A percentile compares a stretch with the other conserved stretches of the same genome.
Evolutionary conservation across 2,888 invertebrate genomes (phyloP).

Genomic region (Pycnomerus fuliginosus): DNA sequence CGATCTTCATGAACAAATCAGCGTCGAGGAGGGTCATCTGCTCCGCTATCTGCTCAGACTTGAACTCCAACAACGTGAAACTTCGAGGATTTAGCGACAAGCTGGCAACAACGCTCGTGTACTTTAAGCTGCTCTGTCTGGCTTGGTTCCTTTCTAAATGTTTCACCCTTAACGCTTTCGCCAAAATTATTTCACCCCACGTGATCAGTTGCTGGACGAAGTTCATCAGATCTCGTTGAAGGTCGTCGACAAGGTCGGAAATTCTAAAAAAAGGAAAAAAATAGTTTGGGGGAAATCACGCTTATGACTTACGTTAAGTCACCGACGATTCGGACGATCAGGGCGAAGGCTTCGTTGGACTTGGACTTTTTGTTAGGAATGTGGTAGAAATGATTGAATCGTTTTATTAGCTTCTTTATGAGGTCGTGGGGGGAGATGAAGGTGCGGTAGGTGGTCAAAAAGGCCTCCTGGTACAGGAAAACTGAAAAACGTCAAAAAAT

Average conservation of each 20-base stretch:
- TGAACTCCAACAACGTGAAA: constrained; percentile 83
- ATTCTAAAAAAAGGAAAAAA: constrained; percentile 58
- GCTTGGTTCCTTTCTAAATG: constrained; percentile 77
- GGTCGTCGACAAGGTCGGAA: constrained; percentile 77
- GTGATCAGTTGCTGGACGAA: constrained; percentile 93
- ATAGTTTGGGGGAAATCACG: constrained; percentile 2
- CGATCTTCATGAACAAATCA: constrained; percentile 92
- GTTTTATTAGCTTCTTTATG: constrained; percentile 80
- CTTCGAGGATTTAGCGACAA: constrained; percentile 48
- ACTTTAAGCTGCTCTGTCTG: constrained; percentile 38
- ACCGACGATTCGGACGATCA: constrained; percentile 91
- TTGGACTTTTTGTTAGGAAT: constrained; percentile 73
- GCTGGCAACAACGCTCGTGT: constrained; percentile 34
- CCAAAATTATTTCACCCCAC: constrained; percentile 88
- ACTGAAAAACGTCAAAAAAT: constrained; percentile 56
- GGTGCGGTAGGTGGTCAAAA: constrained; percentile 95
- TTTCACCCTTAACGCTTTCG: constrained; percentile 85
- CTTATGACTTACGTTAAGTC: constrained; percentile 83
- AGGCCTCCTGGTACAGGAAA: constrained; percentile 95
- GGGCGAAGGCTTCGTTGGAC: constrained; percentile 84
- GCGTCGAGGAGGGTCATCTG: constrained; percentile 98
- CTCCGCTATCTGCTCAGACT: constrained; percentile 92
- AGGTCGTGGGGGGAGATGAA: constrained; percentile 87
- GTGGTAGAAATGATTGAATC: constrained; percentile 74
- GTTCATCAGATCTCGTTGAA: constrained; percentile 83